Percentiles rank a stretch among this genome's conserved stretches.
These are phyloP conservation scores for Ditylenchus dipsaci DNA, from an alignment of 1,140 invertebrate genomes.

Conservation along the genomic window DNA sequence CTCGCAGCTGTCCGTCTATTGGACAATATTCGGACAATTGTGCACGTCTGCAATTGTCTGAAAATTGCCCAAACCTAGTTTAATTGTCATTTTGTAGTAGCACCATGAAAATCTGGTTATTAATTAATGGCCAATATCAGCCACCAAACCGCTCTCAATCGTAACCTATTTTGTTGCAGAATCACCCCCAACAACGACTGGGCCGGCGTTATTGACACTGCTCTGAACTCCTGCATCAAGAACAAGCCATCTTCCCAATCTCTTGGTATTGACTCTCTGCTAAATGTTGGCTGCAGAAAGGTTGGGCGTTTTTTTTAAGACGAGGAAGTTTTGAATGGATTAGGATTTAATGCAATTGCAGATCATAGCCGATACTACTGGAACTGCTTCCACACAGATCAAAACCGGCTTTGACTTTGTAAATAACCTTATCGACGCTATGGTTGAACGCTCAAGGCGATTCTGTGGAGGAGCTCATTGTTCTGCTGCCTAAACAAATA, in stretches of 20 bases:
- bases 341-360: constrained; percentile 13
- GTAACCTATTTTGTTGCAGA: constrained; percentile 25
- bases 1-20: too few species aligned
- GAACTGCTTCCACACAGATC: constrained; percentile 49
- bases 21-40: too few species aligned
- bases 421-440: constrained; percentile 57
- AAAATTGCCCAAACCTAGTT: too few species aligned
- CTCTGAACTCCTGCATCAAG: constrained; percentile 52
- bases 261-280: constrained; percentile 55
- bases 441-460: constrained; percentile 56
- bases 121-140: too few species aligned
- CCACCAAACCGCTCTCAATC: too few species aligned
- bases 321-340: background rate
- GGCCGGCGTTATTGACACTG: constrained; percentile 54
- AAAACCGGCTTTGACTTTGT: constrained; percentile 58
- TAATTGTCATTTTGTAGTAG: too few species aligned
- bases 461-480: constrained; percentile 52
- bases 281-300: constrained; percentile 57
- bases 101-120: too few species aligned
- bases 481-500: constrained; percentile 10
- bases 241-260: constrained; percentile 55
- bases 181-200: constrained; percentile 57
- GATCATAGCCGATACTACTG: constrained; percentile 57
- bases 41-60: too few species aligned
- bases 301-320: constrained; percentile 13